Conservation (phyloP, 2,113 vertebrate genomes). For the Morone saxatilis region DNA sequence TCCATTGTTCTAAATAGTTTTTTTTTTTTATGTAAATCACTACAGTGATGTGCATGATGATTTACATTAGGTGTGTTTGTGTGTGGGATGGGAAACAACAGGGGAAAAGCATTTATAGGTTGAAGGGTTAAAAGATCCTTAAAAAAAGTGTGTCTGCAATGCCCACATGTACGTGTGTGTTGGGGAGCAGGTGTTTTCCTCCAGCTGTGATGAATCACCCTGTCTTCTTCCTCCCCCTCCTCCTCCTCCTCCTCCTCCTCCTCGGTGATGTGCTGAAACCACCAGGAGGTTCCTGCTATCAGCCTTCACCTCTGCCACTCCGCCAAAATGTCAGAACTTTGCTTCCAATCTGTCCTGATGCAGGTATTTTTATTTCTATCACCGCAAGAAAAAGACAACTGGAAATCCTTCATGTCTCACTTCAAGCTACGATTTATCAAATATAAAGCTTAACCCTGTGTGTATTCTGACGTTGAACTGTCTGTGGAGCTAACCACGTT, state of each 20-base stretch:
- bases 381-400: neutral
- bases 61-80: neutral
- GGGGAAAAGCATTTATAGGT: constrained; percentile 3
- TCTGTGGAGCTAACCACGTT: no score
- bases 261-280: constrained; percentile 4
- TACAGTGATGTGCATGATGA: neutral
- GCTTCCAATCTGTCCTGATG: neutral
- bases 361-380: neutral
- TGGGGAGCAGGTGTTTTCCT: constrained; percentile 53
- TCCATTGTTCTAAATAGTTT: no score
- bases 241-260: neutral
- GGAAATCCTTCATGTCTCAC: neutral
- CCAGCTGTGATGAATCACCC: constrained; percentile 55
- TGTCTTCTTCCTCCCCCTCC: constrained; percentile 12
- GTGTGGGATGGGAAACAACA: neutral
- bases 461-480: no score
- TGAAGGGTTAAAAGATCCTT: neutral
- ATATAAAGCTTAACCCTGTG: no score
- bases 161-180: neutral
- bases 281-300: constrained; percentile 11
- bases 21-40: neutral
- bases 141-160: neutral
- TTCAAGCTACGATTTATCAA: neutral
- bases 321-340: neutral
- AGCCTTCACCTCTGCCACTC: constrained; percentile 11